phyloP scores from a whole-genome alignment of 2,888 invertebrate species.

The Agrochola lychnidis region DNA sequence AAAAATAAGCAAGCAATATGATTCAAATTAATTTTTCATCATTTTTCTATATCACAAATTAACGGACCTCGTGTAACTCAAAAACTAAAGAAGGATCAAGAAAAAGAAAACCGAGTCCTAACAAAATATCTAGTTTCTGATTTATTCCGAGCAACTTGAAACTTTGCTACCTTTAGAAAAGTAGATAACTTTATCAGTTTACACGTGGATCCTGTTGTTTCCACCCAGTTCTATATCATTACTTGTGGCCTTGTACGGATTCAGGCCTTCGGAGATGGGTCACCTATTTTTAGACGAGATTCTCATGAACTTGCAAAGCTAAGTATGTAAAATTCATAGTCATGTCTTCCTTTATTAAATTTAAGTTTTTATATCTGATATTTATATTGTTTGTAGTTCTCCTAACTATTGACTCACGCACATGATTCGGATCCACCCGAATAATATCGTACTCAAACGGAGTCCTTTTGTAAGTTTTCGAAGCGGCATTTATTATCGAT shows the following conservation, averaged over 20 bases:
- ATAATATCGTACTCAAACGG: not conserved
- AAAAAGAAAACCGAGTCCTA: not conserved
- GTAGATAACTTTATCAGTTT: slow-evolving; percentile 25
- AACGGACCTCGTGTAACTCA: not conserved
- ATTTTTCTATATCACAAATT: not conserved
- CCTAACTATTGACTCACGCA: not conserved
- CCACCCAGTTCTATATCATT: slow-evolving; percentile 13
- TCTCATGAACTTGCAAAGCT: not conserved
- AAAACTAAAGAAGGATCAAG: not conserved
- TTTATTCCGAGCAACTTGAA: slow-evolving; percentile 17
- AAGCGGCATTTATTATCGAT: not conserved
- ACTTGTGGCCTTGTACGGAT: slow-evolving; percentile 1
- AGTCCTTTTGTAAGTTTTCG: not conserved
- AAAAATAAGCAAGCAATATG: not conserved
- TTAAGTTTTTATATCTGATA: not conserved
- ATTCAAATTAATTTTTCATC: not conserved
- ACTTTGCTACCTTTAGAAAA: slow-evolving; percentile 16
- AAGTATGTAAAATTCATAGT: not conserved
- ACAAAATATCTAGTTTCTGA: slow-evolving; percentile 16
- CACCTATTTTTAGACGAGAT: not conserved
- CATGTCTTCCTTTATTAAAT: not conserved
- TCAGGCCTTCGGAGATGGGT: not conserved
- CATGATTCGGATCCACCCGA: not conserved
- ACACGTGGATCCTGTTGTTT: slow-evolving; percentile 2
- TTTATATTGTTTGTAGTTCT: too few relatives aligned